phyloP scores from a whole-genome alignment of 2,113 vertebrate genomes.

The Seriola aureovittata region DNA sequence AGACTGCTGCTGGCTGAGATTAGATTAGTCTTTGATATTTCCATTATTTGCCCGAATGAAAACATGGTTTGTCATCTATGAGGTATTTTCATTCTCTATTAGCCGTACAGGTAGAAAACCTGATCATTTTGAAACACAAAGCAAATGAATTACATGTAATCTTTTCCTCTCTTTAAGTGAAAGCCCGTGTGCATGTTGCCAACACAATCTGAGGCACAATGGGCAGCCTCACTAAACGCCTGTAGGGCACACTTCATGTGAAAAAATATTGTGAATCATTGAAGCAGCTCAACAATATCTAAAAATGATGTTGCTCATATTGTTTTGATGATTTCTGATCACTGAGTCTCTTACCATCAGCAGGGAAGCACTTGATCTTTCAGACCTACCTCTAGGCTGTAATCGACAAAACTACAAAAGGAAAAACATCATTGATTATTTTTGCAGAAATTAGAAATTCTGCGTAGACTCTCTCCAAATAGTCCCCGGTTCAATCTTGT shows the following conservation, averaged over 20 bases:
- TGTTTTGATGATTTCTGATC: neutral
- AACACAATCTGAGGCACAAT: neutral
- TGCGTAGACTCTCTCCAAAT: conserved; percentile 4
- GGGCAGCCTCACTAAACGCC: neutral
- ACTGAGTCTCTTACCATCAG: neutral
- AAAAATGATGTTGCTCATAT: neutral
- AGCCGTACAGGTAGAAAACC: neutral
- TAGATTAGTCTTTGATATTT: conserved; percentile 10
- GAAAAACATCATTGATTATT: neutral
- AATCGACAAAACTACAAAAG: too few species aligned
- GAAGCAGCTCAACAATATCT: neutral
- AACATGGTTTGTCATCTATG: conserved; percentile 7
- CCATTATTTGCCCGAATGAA: neutral
- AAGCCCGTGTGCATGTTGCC: neutral
- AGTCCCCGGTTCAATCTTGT: neutral
- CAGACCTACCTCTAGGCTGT: too few species aligned
- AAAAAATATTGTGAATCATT: neutral
- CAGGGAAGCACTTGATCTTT: too few species aligned
- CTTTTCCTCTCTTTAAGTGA: neutral
- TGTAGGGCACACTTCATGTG: too few species aligned
- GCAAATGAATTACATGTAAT: conserved; percentile 4
- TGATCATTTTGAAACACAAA: conserved; percentile 12
- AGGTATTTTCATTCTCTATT: conserved; percentile 17
- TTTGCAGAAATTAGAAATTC: neutral
- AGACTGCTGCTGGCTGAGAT: neutral